Percentiles rank a stretch among this genome's conserved stretches.
phyloP scores from a whole-genome alignment of 2,888 invertebrate genomes.

The Drosophila diplacantha region DNA sequence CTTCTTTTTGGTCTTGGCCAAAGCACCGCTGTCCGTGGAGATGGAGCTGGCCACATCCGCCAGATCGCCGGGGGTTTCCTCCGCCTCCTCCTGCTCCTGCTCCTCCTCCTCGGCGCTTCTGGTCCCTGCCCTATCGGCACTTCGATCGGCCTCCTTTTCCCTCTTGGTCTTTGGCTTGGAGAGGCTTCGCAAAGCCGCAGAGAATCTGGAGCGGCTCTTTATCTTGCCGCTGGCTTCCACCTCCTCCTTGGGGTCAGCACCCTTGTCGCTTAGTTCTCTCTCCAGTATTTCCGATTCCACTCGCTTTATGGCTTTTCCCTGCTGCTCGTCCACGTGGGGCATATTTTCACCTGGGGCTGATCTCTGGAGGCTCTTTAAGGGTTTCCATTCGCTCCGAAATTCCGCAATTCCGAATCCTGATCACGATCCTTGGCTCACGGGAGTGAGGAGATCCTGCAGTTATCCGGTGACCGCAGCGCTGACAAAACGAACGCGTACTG shows the following conservation, averaged over 20 bases:
- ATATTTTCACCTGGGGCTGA: conserved; percentile 61
- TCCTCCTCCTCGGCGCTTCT: conserved; percentile 25
- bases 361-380: conserved; percentile 17
- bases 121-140: conserved; percentile 4
- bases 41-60: conserved; percentile 43
- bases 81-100: conserved; percentile 25
- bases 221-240: conserved; percentile 53
- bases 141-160: conserved; percentile 27
- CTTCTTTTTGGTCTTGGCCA: conserved; percentile 65
- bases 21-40: conserved; percentile 40
- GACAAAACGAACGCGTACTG: conserved; percentile 63
- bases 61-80: conserved; percentile 34
- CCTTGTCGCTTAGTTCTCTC: conserved; percentile 40
- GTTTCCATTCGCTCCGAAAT: conserved; percentile 27
- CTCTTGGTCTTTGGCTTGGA: conserved; percentile 70
- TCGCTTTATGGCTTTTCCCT: conserved; percentile 41
- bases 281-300: conserved; percentile 33
- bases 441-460: conserved; percentile 1
- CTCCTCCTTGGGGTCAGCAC: conserved; percentile 37
- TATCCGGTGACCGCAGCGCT: conserved; percentile 53
- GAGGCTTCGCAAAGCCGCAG: conserved; percentile 73
- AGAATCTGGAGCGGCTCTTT: conserved; percentile 75
- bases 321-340: conserved; percentile 72
- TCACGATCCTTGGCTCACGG: not conserved
- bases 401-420: conserved; percentile 2